Conservation (phyloP, 1,140 invertebrate species). For the Drosophila bocqueti region DNA sequence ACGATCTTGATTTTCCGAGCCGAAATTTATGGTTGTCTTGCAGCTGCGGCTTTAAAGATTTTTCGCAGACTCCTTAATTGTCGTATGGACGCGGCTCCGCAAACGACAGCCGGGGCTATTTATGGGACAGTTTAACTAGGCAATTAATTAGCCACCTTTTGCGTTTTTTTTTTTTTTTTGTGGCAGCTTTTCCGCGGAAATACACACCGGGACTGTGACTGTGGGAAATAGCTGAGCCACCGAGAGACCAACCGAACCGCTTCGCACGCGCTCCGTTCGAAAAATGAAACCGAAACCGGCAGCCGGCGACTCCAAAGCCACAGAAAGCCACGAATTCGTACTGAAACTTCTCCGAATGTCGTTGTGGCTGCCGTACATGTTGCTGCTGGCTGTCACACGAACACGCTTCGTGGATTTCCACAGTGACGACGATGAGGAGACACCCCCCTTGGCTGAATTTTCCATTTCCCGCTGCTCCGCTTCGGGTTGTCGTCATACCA, state of each 20-base stretch:
- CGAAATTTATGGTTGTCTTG: slow-evolving; percentile 57
- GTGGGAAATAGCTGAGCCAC: slow-evolving; percentile 37
- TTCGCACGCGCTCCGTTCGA: slow-evolving; percentile 67
- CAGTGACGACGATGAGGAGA: slow-evolving; percentile 23
- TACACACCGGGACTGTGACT: slow-evolving; percentile 1
- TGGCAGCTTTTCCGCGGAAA: slow-evolving; percentile 35
- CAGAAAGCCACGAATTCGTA: slow-evolving; percentile 45
- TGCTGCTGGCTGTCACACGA: slow-evolving; percentile 23
- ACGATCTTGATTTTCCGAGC: slow-evolving; percentile 33
- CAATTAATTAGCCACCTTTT: slow-evolving; percentile 57
- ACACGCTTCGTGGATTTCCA: slow-evolving; percentile 43
- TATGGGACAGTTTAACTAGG: slow-evolving; percentile 39
- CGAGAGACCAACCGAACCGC: slow-evolving; percentile 58
- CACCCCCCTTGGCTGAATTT: slow-evolving; percentile 42
- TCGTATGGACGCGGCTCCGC: background rate
- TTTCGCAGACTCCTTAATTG: slow-evolving; percentile 43
- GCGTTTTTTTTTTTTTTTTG: slow-evolving; percentile 14
- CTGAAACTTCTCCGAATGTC: slow-evolving; percentile 34
- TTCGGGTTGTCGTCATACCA: slow-evolving; percentile 30
- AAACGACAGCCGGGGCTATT: slow-evolving; percentile 25
- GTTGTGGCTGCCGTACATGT: slow-evolving; percentile 6
- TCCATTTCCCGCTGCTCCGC: slow-evolving; percentile 31
- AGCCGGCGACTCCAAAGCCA: slow-evolving; percentile 57
- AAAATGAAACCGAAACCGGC: slow-evolving; percentile 76
- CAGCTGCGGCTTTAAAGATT: slow-evolving; percentile 52